Conservation (phyloP, 2,113 vertebrate species). For the Muscicapa adusta region DNA sequence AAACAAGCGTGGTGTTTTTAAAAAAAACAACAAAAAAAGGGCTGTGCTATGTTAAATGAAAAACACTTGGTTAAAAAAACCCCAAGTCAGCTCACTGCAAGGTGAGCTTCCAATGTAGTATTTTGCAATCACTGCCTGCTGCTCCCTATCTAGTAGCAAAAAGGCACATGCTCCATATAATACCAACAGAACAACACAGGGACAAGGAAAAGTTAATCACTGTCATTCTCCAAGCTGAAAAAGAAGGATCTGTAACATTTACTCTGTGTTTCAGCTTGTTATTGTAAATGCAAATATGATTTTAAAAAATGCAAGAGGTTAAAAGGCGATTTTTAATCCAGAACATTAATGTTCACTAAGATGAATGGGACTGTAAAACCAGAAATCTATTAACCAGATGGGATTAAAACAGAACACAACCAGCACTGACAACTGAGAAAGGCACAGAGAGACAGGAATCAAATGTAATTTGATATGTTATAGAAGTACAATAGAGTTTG, state of each 20-base stretch:
- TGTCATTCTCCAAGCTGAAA: not conserved
- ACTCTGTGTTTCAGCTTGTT: not conserved
- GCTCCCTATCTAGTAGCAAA: not conserved
- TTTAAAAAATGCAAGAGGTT: not conserved
- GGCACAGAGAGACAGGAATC: not conserved
- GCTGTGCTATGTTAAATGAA: not conserved
- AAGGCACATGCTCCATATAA: fast-evolving
- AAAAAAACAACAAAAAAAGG: not conserved
- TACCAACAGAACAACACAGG: fast-evolving
- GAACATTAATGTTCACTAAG: not conserved
- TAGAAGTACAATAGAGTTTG: not conserved
- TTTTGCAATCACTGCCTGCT: not conserved
- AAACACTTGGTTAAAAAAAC: not conserved
- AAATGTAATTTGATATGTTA: not conserved
- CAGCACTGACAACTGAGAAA: not conserved
- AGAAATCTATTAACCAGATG: not conserved
- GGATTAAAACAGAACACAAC: not conserved
- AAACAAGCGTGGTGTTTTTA: not conserved
- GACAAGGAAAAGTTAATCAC: not conserved
- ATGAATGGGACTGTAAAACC: not conserved
- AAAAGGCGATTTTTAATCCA: not conserved
- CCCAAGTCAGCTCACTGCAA: not conserved
- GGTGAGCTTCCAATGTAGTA: not conserved
- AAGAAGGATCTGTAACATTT: not conserved
- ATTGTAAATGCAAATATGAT: not conserved